Percentiles rank a stretch among this genome's conserved stretches.
Conservation (phyloP, 2,113 vertebrate species). For the Platysternon megacephalum region DNA sequence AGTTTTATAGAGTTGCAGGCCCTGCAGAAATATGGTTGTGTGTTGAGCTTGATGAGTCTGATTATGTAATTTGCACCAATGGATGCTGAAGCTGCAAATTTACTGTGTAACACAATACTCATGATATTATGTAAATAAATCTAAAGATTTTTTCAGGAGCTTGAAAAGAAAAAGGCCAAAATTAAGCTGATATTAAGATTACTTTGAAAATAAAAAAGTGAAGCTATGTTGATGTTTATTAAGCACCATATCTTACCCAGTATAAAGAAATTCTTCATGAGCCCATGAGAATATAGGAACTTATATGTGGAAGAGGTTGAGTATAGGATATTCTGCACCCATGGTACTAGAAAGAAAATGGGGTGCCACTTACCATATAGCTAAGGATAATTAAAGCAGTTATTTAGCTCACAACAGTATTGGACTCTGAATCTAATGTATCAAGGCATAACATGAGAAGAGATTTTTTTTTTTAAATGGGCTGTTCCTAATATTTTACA, state of each 20-base stretch:
- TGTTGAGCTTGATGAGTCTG: background rate
- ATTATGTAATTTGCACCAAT: background rate
- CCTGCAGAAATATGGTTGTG: background rate
- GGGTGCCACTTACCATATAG: accelerated
- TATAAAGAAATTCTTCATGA: background rate
- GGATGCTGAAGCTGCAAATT: background rate
- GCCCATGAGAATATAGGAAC: accelerated
- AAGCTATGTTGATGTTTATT: background rate
- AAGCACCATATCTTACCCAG: background rate
- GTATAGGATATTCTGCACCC: accelerated
- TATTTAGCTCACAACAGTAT: background rate
- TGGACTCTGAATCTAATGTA: background rate
- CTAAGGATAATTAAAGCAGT: background rate
- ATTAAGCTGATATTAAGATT: background rate
- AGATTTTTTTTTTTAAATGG: background rate
- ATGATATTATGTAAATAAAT: background rate
- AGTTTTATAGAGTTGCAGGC: background rate
- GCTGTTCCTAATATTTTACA: background rate
- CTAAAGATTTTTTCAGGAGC: background rate
- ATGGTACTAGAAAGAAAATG: background rate
- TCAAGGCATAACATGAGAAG: background rate
- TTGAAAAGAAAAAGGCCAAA: background rate
- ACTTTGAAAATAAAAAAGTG: background rate
- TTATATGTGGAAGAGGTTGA: background rate
- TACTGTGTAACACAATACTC: background rate